phyloP scores from a whole-genome alignment of 2,797 vertebrate genomes.

The Hemibagrus guttatus region DNA sequence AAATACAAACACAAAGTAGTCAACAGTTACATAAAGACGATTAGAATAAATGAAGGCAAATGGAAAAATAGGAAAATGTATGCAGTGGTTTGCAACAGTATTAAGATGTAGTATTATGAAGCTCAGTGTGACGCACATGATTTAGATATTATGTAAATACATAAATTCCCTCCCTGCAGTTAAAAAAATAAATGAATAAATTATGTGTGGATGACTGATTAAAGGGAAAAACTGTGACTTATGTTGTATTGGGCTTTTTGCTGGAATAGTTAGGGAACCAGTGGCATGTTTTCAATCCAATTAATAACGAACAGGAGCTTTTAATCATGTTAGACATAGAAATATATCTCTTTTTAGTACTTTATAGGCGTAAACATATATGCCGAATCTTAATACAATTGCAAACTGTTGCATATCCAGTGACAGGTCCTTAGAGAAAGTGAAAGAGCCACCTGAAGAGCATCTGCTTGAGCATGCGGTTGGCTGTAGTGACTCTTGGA shows the following conservation, averaged over 20 bases:
- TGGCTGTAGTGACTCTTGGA: slow-evolving; percentile 90
- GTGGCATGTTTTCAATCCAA: not conserved
- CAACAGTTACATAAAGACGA: not conserved
- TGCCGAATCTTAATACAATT: not conserved
- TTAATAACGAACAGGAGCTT: not conserved
- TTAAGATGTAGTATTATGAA: not conserved
- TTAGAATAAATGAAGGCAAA: not conserved
- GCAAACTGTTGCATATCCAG: not conserved
- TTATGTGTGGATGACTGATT: not conserved
- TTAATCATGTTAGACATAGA: not conserved
- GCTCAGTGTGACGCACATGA: not conserved
- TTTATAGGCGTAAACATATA: not conserved
- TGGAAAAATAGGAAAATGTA: not conserved
- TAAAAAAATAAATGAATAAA: not conserved
- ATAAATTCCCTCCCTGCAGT: not conserved
- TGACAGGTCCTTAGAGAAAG: not conserved
- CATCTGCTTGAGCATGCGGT: slow-evolving; percentile 98
- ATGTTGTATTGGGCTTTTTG: not conserved
- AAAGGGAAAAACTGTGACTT: not conserved
- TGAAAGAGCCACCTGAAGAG: slow-evolving; percentile 85
- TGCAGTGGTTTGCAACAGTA: not conserved
- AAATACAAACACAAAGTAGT: not conserved
- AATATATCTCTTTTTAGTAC: not conserved
- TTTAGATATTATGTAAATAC: not conserved
- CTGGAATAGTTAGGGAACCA: not conserved